Conservation (phyloP, 1,140 invertebrate species). For the Coptotermes formosanus region DNA sequence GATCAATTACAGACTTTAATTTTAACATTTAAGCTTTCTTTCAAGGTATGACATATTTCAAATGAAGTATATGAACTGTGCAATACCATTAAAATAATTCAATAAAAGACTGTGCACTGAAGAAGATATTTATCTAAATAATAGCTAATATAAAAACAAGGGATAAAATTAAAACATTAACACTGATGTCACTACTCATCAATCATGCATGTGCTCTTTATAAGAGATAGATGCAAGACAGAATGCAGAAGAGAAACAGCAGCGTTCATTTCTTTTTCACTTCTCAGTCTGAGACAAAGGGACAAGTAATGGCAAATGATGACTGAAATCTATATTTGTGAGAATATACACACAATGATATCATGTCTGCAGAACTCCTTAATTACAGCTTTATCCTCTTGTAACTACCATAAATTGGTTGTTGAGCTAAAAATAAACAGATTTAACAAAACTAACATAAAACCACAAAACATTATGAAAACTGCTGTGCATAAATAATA, state of each 20-base stretch:
- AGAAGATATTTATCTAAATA: conserved; percentile 31
- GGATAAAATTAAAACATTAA: conserved; percentile 4
- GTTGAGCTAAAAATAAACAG: no score
- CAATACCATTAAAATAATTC: conserved; percentile 27
- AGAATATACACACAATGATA: no score
- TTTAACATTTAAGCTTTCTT: background rate
- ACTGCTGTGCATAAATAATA: no score
- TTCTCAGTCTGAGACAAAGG: background rate
- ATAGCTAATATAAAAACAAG: conserved; percentile 30
- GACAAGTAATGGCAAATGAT: background rate
- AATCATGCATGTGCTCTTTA: conserved; percentile 7
- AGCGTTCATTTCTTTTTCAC: background rate
- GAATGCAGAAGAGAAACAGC: conserved; percentile 37
- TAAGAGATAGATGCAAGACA: conserved; percentile 21
- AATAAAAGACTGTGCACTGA: conserved; percentile 26
- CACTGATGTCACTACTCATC: background rate
- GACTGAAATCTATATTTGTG: background rate
- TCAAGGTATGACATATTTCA: background rate
- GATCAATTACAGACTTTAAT: background rate
- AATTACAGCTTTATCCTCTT: no score
- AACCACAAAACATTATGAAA: no score
- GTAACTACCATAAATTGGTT: no score
- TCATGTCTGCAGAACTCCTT: no score
- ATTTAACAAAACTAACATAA: no score
- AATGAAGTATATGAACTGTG: background rate